Percentiles rank a stretch among this genome's conserved stretches.
Evolutionary conservation across 2,113 vertebrate species (phyloP).

Genomic region (Psophia crepitans): DNA sequence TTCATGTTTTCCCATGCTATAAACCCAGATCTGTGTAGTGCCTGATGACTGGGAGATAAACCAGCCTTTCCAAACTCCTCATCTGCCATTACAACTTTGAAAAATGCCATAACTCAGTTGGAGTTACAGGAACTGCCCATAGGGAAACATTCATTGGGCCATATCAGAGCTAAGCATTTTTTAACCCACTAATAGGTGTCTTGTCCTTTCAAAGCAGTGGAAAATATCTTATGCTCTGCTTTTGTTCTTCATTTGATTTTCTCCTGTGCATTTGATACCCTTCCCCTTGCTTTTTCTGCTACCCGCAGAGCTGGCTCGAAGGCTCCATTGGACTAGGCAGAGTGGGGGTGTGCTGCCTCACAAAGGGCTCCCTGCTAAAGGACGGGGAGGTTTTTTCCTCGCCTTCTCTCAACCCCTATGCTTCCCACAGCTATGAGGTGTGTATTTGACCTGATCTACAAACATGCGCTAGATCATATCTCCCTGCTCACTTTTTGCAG

Average conservation of each 20-base stretch:
- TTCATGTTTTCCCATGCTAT: background rate
- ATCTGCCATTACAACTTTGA: background rate
- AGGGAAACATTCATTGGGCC: background rate
- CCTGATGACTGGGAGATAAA: background rate
- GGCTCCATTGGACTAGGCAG: accelerated
- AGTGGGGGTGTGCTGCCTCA: background rate
- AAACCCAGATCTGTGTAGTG: background rate
- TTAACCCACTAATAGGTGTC: background rate
- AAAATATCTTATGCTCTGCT: background rate
- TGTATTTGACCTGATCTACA: background rate
- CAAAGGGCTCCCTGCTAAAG: background rate
- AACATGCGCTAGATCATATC: background rate
- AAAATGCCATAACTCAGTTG: background rate
- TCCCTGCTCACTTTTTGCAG: background rate
- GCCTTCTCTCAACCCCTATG: background rate
- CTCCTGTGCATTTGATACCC: background rate
- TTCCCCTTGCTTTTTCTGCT: background rate
- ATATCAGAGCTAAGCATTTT: background rate
- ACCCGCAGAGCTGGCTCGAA: background rate
- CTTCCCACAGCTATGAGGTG: background rate
- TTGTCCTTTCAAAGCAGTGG: background rate
- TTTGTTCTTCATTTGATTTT: background rate
- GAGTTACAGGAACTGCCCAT: background rate
- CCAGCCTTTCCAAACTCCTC: background rate
- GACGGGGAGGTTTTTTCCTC: background rate